Conservation (phyloP, 2,113 vertebrate species). For the Taurulus bubalis region DNA sequence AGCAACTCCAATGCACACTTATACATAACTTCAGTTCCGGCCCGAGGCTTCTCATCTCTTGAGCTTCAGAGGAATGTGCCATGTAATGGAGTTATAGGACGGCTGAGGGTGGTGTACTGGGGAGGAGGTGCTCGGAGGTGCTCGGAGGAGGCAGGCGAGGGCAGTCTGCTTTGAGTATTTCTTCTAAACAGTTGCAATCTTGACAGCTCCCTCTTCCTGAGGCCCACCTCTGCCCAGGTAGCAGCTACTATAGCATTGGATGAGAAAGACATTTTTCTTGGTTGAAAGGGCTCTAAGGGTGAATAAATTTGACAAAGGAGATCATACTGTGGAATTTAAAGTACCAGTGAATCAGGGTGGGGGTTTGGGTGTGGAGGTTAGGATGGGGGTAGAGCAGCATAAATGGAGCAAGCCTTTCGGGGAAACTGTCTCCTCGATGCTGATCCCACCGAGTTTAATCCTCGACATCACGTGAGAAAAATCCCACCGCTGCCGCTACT, state of each 20-base stretch:
- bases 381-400: conserved; percentile 46
- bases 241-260: conserved; percentile 18
- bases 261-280: conserved; percentile 54
- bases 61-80: conserved; percentile 61
- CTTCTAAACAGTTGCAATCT: conserved; percentile 38
- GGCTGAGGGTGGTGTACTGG: conserved; percentile 28
- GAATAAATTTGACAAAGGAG: conserved; percentile 69
- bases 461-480: conserved; percentile 75
- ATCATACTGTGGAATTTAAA: conserved; percentile 64
- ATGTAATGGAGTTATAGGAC: conserved; percentile 46
- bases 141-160: conserved; percentile 7
- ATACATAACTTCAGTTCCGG: conserved; percentile 23
- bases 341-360: conserved; percentile 56
- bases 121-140: conserved; percentile 7
- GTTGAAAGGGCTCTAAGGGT: conserved; percentile 55
- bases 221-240: conserved; percentile 57
- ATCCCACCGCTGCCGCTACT: conserved; percentile 64
- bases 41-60: conserved; percentile 39
- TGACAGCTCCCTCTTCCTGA: conserved; percentile 52
- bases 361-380: conserved; percentile 27
- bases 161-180: conserved; percentile 23
- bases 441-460: conserved; percentile 79
- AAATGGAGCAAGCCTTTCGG: conserved; percentile 70
- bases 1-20: conserved; percentile 12
- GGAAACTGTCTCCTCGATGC: conserved; percentile 65